Conservation (phyloP, 1,140 invertebrate genomes). For the Diachasma alloeum region DNA sequence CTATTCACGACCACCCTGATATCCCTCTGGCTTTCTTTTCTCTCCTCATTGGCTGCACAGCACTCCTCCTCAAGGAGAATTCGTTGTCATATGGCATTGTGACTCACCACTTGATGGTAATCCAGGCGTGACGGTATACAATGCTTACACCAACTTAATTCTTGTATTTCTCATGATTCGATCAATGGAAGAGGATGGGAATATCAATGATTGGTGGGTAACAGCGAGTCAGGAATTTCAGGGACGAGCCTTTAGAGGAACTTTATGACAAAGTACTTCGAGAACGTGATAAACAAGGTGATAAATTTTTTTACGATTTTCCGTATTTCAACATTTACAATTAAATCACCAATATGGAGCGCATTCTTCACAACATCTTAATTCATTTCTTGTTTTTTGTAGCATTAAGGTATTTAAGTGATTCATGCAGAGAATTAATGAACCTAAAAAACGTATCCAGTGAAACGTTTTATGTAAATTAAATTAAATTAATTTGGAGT, state of each 20-base stretch:
- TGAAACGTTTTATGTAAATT: too few relatives aligned
- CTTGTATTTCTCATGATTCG: conserved; percentile 24
- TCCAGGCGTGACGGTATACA: conserved; percentile 20
- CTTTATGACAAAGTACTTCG: background rate
- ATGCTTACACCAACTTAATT: conserved; percentile 7
- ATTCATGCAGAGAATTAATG: too few relatives aligned
- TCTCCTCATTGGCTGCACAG: background rate
- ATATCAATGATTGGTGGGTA: conserved; percentile 22
- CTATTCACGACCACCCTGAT: conserved; percentile 26
- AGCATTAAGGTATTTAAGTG: too few relatives aligned
- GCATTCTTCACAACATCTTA: too few relatives aligned
- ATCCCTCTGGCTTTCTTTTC: background rate
- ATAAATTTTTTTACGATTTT: background rate
- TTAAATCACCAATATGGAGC: too few relatives aligned
- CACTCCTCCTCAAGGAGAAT: background rate
- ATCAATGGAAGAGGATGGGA: conserved; percentile 14
- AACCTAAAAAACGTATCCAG: background rate
- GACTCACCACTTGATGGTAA: conserved; percentile 32
- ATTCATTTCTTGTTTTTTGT: too few relatives aligned
- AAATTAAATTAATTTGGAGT: too few relatives aligned
- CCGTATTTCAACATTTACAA: background rate
- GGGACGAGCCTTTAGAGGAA: conserved; percentile 3
- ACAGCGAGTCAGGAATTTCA: conserved; percentile 19
- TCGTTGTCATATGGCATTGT: conserved; percentile 11
- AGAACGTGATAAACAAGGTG: background rate